Evolutionary conservation across 2,797 vertebrate genomes (phyloP).

Genomic region (Eleutherodactylus coqui): DNA sequence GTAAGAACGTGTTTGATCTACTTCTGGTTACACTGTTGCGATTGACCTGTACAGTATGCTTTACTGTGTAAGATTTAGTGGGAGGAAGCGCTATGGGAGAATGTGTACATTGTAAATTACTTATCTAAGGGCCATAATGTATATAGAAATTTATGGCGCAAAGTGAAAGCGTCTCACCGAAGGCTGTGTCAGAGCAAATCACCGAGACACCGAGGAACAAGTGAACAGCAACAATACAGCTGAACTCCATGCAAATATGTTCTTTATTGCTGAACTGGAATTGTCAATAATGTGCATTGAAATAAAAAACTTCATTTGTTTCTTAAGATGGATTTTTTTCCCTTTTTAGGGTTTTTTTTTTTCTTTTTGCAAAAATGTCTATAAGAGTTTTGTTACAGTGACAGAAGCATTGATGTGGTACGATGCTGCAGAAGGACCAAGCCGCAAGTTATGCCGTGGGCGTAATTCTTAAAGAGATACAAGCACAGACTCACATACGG

Average conservation of each 20-base stretch:
- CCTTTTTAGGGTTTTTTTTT: neutral
- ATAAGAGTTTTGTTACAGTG: neutral
- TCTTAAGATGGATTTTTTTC: conserved; percentile 37
- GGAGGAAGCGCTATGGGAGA: neutral
- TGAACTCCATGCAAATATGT: conserved; percentile 49
- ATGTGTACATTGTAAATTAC: conserved; percentile 45
- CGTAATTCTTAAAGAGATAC: neutral
- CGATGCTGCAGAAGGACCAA: neutral
- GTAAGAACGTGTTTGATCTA: neutral
- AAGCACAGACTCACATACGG: neutral
- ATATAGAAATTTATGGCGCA: conserved; percentile 44
- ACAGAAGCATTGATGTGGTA: neutral
- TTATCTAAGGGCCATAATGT: conserved; percentile 43
- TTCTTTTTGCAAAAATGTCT: neutral
- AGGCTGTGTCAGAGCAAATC: neutral
- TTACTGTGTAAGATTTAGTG: neutral
- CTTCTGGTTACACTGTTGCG: neutral
- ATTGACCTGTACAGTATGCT: neutral
- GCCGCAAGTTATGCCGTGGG: neutral
- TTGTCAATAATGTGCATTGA: conserved; percentile 53
- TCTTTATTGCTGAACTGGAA: conserved; percentile 53
- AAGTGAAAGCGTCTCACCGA: neutral
- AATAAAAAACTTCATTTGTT: conserved; percentile 60
- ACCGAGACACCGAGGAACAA: neutral
- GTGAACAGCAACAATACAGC: neutral